Percentiles rank a stretch among this genome's conserved stretches.
phyloP scores from a whole-genome alignment of 2,888 invertebrate species.

The Hypena proboscidalis region DNA sequence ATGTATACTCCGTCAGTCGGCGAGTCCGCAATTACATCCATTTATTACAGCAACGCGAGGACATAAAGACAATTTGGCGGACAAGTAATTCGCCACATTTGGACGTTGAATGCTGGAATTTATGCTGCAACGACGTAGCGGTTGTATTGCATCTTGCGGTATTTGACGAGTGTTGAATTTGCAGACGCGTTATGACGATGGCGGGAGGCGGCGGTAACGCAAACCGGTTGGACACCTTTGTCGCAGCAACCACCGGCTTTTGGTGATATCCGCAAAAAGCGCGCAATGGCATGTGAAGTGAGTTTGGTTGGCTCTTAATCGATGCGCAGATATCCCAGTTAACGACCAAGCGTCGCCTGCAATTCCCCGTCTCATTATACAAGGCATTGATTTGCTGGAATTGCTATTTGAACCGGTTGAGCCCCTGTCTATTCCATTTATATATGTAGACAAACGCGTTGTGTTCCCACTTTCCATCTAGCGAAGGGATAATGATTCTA shows the following conservation, averaged over 20 bases:
- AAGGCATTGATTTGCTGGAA: conserved; percentile 66
- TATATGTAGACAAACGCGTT: conserved; percentile 52
- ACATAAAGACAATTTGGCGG: conserved; percentile 45
- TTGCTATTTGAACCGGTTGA: conserved; percentile 70
- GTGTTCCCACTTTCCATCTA: conserved; percentile 60
- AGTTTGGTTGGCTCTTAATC: conserved; percentile 69
- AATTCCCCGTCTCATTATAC: conserved; percentile 65
- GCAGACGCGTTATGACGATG: conserved; percentile 78
- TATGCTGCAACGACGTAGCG: conserved; percentile 52
- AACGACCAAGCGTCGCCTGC: conserved; percentile 58
- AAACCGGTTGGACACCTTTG: conserved; percentile 83
- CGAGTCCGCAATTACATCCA: conserved; percentile 43
- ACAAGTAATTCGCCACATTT: conserved; percentile 49
- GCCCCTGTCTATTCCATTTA: conserved; percentile 57
- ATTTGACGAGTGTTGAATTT: conserved; percentile 82
- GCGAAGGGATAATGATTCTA: conserved; percentile 34
- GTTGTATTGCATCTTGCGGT: conserved; percentile 68
- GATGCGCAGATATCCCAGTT: conserved; percentile 59
- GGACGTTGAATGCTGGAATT: conserved; percentile 48
- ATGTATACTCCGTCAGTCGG: neutral
- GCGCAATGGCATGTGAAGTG: conserved; percentile 70
- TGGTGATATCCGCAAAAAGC: conserved; percentile 83
- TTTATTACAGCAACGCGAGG: conserved; percentile 44
- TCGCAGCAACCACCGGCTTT: conserved; percentile 74
- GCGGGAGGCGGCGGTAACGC: conserved; percentile 68